A percentile compares a stretch with the other conserved stretches of the same genome.
These are phyloP conservation scores for Paramormyrops kingsleyae DNA, from an alignment of 2,113 vertebrate species.

Conservation along the genomic window DNA sequence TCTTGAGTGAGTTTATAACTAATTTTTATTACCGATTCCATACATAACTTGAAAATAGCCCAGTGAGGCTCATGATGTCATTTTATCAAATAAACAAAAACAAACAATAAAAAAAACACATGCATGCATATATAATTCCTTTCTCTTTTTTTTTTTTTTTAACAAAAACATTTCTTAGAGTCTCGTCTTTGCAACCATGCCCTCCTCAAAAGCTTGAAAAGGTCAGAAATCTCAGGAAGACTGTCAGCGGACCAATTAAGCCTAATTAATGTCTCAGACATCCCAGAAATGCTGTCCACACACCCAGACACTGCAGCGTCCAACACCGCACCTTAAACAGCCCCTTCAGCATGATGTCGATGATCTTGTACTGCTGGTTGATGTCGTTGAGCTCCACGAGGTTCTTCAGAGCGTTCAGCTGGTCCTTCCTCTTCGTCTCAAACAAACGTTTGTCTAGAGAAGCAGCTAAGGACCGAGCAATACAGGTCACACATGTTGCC, in stretches of 20 bases:
- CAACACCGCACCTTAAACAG: slow-evolving; percentile 81
- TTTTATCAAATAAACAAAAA: not conserved
- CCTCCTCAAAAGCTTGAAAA: slow-evolving; percentile 14
- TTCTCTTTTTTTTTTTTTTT: not conserved
- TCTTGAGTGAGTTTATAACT: not conserved
- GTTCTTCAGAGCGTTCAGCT: slow-evolving; percentile 89
- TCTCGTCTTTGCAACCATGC: not conserved
- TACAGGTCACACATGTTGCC: not conserved
- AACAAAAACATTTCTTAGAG: not conserved
- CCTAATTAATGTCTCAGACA: not conserved
- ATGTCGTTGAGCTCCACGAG: slow-evolving; percentile 89
- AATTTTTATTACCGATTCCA: not conserved
- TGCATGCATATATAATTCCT: not conserved
- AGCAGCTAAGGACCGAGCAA: slow-evolving; percentile 35
- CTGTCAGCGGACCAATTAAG: not conserved
- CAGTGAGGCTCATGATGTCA: not conserved
- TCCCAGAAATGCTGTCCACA: not conserved
- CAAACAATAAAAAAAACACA: not conserved
- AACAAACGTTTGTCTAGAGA: slow-evolving; percentile 90
- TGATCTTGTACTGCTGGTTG: slow-evolving; percentile 98
- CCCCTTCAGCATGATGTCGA: slow-evolving; percentile 97
- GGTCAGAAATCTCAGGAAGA: not conserved
- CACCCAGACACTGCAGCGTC: not conserved
- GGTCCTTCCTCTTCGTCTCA: slow-evolving; percentile 93
- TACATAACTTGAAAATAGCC: not conserved